Percentiles rank a stretch among this genome's conserved stretches.
These are phyloP conservation scores for Micromussa lordhowensis DNA, from an alignment of 92 coral and sea anemone species.

Conservation along the genomic window DNA sequence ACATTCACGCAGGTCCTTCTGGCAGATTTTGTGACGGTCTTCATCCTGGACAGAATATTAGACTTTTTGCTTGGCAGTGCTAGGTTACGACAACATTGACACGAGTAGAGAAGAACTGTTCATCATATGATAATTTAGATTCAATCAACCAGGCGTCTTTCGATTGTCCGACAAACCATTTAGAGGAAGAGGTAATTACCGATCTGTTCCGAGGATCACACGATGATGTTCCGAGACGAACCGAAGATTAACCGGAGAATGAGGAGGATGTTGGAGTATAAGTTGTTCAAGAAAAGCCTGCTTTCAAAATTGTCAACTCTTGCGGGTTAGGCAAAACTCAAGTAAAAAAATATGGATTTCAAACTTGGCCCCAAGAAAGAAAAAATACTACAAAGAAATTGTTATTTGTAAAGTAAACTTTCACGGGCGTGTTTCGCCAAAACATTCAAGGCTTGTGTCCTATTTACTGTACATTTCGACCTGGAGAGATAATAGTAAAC, in stretches of 20 bases:
- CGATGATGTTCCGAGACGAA: neutral
- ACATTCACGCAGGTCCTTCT: conserved; percentile 78
- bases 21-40: conserved; percentile 79
- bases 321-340: neutral
- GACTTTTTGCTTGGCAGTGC: conserved; percentile 89
- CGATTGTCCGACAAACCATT: neutral
- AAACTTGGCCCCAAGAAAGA: neutral
- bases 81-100: conserved; percentile 58
- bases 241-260: conserved; percentile 12
- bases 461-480: neutral
- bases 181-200: neutral
- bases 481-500: neutral
- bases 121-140: neutral
- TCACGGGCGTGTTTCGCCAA: neutral
- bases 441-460: neutral
- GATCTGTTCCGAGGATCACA: conserved; percentile 3
- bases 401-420: neutral
- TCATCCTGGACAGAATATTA: conserved; percentile 86
- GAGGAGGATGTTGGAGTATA: neutral
- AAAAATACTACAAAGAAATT: neutral
- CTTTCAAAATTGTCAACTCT: neutral
- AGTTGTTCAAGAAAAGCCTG: neutral
- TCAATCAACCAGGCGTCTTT: neutral
- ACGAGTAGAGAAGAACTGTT: neutral
- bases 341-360: neutral